A percentile compares a stretch with the other conserved stretches of the same genome.
These are phyloP conservation scores for Setophaga kirtlandii DNA, from an alignment of 2,113 vertebrate species.

Conservation along the genomic window DNA sequence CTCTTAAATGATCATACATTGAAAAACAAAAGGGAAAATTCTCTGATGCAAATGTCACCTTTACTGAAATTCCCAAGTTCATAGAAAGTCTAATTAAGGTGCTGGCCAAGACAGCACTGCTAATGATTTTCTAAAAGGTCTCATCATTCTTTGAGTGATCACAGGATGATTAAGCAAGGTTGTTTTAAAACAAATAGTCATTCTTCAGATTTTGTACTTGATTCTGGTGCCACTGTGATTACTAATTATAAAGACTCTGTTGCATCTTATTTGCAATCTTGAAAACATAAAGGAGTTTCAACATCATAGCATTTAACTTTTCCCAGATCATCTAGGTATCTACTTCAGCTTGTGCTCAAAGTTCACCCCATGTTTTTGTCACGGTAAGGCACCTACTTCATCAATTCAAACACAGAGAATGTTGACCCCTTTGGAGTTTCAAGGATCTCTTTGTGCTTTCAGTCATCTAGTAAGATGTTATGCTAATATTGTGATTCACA, in stretches of 20 bases:
- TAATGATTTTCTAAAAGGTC: slow-evolving; percentile 66
- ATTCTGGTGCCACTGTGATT: slow-evolving; percentile 11
- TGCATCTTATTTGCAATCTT: slow-evolving; percentile 39
- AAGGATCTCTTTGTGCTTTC: not conserved
- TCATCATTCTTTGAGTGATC: slow-evolving; percentile 26
- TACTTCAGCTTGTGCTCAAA: not conserved
- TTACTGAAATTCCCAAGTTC: slow-evolving; percentile 58
- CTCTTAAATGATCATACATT: slow-evolving; percentile 32
- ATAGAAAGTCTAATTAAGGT: slow-evolving; percentile 46
- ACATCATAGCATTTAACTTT: not conserved
- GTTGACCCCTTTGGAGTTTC: not conserved
- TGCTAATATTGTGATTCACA: not conserved
- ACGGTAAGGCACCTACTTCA: not conserved
- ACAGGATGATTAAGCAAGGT: slow-evolving; percentile 46
- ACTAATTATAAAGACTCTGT: slow-evolving; percentile 13
- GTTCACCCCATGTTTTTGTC: not conserved
- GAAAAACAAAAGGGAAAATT: slow-evolving; percentile 54
- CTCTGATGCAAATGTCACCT: slow-evolving; percentile 61
- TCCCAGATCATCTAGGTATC: not conserved
- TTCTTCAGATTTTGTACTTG: slow-evolving; percentile 23
- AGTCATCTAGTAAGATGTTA: not conserved
- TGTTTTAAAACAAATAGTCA: slow-evolving; percentile 59
- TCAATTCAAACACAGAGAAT: not conserved
- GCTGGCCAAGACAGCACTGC: slow-evolving; percentile 4
- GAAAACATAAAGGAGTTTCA: not conserved